Conservation (phyloP, 1,140 invertebrate genomes). For the Pseudomyrmex sp. region DNA sequence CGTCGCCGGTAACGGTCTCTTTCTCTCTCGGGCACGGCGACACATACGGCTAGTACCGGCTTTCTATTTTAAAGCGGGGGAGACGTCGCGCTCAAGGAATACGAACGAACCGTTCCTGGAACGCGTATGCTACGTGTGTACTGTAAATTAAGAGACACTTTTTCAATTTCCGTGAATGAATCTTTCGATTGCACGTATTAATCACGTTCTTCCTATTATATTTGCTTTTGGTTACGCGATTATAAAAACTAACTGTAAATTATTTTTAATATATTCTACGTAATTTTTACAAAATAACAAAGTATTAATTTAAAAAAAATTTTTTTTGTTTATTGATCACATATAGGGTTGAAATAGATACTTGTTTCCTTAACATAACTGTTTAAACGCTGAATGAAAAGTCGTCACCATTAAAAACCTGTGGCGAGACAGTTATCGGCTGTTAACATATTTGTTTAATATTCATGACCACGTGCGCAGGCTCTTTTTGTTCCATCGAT, state of each 20-base stretch:
- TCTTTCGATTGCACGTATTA: slow-evolving; percentile 11
- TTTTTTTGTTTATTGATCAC: background rate
- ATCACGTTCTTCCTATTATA: background rate
- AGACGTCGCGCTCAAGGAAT: slow-evolving; percentile 68
- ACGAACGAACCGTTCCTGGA: slow-evolving; percentile 74
- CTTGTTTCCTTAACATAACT: background rate
- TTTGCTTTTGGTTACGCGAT: background rate
- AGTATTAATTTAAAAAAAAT: background rate
- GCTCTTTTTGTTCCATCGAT: slow-evolving; percentile 44
- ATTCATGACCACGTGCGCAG: slow-evolving; percentile 53
- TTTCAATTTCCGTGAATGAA: slow-evolving; percentile 22
- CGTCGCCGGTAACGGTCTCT: slow-evolving; percentile 59
- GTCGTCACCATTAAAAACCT: slow-evolving; percentile 7
- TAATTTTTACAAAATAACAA: background rate
- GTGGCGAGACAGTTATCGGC: slow-evolving; percentile 12
- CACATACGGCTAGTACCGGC: slow-evolving; percentile 60
- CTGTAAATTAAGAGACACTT: slow-evolving; percentile 69
- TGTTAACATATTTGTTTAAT: slow-evolving; percentile 57
- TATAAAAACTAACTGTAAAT: background rate
- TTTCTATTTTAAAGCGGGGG: slow-evolving; percentile 75
- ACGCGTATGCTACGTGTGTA: slow-evolving; percentile 67
- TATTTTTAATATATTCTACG: no score
- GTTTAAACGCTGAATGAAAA: slow-evolving; percentile 42
- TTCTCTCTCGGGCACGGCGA: slow-evolving; percentile 50
- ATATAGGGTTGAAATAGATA: background rate